Conservation (phyloP, 1,140 invertebrate species). For the Trachymyrmex cornetzi region DNA sequence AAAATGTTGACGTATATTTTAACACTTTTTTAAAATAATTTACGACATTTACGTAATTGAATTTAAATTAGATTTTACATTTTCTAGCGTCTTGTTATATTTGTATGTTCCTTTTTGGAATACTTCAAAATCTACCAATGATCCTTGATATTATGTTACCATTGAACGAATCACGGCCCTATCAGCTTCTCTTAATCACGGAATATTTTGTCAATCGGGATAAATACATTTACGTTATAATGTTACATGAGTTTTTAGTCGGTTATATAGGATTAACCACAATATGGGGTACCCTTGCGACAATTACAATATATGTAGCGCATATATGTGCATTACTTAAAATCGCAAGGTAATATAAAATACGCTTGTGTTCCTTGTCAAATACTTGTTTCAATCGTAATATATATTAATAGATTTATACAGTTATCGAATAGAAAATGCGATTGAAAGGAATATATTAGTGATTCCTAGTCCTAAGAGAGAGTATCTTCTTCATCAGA, state of each 20-base stretch:
- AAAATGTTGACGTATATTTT: neutral
- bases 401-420: too few relatives aligned
- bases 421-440: too few relatives aligned
- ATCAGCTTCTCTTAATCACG: neutral
- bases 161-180: conserved; percentile 39
- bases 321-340: conserved; percentile 43
- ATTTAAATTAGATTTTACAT: conserved; percentile 17
- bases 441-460: too few relatives aligned
- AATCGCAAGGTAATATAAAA: conserved; percentile 14
- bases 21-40: neutral
- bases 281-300: neutral
- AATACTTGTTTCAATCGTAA: too few relatives aligned
- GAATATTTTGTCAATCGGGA: conserved; percentile 43
- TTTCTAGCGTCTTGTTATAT: neutral
- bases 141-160: conserved; percentile 36
- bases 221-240: conserved; percentile 40
- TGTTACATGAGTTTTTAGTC: conserved; percentile 21
- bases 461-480: too few relatives aligned
- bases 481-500: too few relatives aligned
- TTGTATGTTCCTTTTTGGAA: neutral
- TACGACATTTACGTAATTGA: neutral
- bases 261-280: neutral
- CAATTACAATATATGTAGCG: neutral
- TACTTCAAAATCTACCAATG: neutral
- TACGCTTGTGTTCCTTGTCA: too few relatives aligned